A percentile compares a stretch with the other conserved stretches of the same genome.
Evolutionary conservation across 1,140 invertebrate species (phyloP).

Genomic region (Lepidotrigona ventralis): DNA sequence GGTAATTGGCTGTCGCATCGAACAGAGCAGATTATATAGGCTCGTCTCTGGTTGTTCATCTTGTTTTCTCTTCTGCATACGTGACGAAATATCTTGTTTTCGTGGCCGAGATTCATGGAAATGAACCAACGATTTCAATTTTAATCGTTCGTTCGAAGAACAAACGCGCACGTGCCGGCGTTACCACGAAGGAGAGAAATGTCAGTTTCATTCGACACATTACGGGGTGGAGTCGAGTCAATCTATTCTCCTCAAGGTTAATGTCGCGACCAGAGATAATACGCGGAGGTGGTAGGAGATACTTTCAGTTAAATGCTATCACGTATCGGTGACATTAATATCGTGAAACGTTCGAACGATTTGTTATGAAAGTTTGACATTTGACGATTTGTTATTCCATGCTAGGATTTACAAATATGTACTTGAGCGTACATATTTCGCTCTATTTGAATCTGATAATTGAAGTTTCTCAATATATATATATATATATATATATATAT

Average conservation of each 20-base stretch:
- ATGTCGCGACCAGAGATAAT: conserved; percentile 45
- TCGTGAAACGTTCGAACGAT: conserved; percentile 9
- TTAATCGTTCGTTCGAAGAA: neutral
- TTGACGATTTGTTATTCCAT: neutral
- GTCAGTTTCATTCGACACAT: conserved; percentile 36
- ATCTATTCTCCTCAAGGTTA: conserved; percentile 53
- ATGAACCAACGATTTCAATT: neutral
- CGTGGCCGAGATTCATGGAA: neutral
- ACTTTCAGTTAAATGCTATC: conserved; percentile 45
- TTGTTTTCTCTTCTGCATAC: no score
- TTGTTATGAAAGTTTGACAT: neutral
- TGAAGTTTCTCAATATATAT: neutral
- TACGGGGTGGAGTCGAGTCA: conserved; percentile 18
- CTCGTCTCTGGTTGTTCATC: neutral
- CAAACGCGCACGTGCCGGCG: neutral
- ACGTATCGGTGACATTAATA: conserved; percentile 32
- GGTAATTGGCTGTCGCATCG: neutral
- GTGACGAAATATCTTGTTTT: conserved; percentile 28
- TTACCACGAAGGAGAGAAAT: neutral
- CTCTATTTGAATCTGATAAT: neutral
- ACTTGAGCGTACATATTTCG: neutral
- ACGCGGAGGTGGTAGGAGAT: conserved; percentile 7
- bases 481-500: neutral
- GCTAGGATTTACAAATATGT: neutral
- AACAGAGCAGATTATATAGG: neutral